phyloP scores from a whole-genome alignment of 2,888 invertebrate species.

The Carterocephalus palaemon region DNA sequence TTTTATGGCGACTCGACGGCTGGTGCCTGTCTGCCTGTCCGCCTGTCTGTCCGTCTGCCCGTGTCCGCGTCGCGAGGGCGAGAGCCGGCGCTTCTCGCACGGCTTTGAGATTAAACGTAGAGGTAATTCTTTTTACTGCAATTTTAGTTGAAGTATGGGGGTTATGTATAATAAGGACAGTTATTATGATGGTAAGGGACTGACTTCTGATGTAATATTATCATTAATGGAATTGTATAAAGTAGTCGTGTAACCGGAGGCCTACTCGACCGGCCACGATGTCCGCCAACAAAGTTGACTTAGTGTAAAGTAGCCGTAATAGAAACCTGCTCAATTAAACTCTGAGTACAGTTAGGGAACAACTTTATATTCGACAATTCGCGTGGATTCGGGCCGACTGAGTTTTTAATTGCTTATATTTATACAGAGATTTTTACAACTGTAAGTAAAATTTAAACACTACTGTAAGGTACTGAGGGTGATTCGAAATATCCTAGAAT shows the following conservation, averaged over 20 bases:
- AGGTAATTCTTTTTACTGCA: constrained; percentile 58
- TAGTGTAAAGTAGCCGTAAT: constrained; percentile 70
- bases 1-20: constrained; percentile 56
- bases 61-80: constrained; percentile 24
- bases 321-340: constrained; percentile 73
- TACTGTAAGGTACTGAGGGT: too few relatives aligned
- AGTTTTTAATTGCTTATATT: constrained; percentile 29
- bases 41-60: constrained; percentile 37
- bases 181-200: constrained; percentile 66
- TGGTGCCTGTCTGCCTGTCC: constrained; percentile 33
- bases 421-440: constrained; percentile 19
- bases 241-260: constrained; percentile 65
- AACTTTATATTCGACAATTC: constrained; percentile 31
- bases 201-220: constrained; percentile 74
- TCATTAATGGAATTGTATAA: constrained; percentile 72
- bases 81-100: constrained; percentile 32
- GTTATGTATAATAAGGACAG: constrained; percentile 71
- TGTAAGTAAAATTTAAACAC: constrained; percentile 1
- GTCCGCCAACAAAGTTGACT: constrained; percentile 72
- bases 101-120: constrained; percentile 70
- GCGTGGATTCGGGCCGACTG: constrained; percentile 44
- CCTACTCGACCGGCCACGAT: constrained; percentile 60
- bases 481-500: neutral
- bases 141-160: constrained; percentile 66
- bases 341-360: constrained; percentile 66